These are phyloP conservation scores for Platygyra sinensis DNA, from an alignment of 64 coral and sea anemone genomes.

Conservation along the genomic window DNA sequence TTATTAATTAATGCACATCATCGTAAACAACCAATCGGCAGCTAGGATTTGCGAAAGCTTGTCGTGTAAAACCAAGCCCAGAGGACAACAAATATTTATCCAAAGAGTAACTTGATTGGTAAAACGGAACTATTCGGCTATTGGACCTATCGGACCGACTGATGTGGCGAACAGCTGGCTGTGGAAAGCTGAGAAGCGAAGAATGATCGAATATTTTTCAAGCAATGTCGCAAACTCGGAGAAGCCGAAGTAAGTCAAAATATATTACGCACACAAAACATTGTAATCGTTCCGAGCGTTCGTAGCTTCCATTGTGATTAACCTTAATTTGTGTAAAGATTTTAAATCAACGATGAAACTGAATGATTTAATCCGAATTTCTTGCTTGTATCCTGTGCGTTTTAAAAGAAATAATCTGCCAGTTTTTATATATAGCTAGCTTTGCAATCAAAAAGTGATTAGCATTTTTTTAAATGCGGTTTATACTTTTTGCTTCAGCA, in stretches of 20 bases:
- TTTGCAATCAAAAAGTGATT: not conserved
- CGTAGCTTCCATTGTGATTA: not conserved
- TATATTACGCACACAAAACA: not conserved
- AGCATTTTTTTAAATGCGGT: not conserved
- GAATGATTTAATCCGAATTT: not conserved
- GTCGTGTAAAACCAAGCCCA: conserved; percentile 1
- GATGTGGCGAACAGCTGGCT: not conserved
- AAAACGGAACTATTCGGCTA: not conserved
- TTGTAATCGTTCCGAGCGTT: not conserved
- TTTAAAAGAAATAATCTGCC: not conserved
- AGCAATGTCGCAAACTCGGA: conserved; percentile 11
- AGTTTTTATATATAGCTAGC: not conserved
- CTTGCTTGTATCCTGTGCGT: not conserved
- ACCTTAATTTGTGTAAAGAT: not conserved
- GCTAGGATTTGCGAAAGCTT: not conserved
- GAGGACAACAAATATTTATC: not conserved
- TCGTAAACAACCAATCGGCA: conserved; percentile 1
- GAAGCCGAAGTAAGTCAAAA: conserved; percentile 26
- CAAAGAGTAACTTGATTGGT: not conserved
- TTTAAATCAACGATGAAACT: not conserved
- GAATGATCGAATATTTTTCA: conserved; percentile 4
- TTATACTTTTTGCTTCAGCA: not conserved
- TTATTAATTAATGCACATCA: not conserved
- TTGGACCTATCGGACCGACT: not conserved
- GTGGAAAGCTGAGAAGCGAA: not conserved